phyloP scores from a whole-genome alignment of 1,140 invertebrate genomes.

The Eufriesea mexicana region DNA sequence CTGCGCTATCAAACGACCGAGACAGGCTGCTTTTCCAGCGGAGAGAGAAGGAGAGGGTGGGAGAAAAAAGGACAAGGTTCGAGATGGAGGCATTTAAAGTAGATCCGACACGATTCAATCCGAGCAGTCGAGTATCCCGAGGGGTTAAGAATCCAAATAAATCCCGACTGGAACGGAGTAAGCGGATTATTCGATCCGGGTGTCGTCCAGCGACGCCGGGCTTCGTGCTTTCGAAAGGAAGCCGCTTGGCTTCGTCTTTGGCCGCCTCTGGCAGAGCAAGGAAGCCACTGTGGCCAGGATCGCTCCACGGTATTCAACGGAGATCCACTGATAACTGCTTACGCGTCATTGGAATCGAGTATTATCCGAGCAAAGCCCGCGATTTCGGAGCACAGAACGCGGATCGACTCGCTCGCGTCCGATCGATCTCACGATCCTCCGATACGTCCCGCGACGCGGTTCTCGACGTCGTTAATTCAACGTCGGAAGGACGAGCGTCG shows the following conservation, averaged over 20 bases:
- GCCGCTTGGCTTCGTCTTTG: not conserved
- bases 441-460: no score
- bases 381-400: not conserved
- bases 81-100: slow-evolving; percentile 35
- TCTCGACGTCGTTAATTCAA: no score
- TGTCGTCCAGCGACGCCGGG: slow-evolving; percentile 23
- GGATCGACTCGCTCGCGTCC: not conserved
- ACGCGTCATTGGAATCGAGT: not conserved
- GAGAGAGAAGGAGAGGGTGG: no score
- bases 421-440: no score
- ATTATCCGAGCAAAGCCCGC: not conserved
- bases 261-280: slow-evolving; percentile 21
- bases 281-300: slow-evolving; percentile 48
- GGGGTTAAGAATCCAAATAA: slow-evolving; percentile 53
- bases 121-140: not conserved
- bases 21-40: not conserved
- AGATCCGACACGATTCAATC: slow-evolving; percentile 36
- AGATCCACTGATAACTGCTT: no score
- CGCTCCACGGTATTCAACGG: slow-evolving; percentile 39
- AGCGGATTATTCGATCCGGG: slow-evolving; percentile 44
- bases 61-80: not conserved
- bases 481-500: no score
- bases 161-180: slow-evolving; percentile 39
- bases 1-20: slow-evolving; percentile 31
- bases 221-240: slow-evolving; percentile 42